phyloP scores from a whole-genome alignment of 2,113 vertebrate species.

The Entosphenus tridentatus region DNA sequence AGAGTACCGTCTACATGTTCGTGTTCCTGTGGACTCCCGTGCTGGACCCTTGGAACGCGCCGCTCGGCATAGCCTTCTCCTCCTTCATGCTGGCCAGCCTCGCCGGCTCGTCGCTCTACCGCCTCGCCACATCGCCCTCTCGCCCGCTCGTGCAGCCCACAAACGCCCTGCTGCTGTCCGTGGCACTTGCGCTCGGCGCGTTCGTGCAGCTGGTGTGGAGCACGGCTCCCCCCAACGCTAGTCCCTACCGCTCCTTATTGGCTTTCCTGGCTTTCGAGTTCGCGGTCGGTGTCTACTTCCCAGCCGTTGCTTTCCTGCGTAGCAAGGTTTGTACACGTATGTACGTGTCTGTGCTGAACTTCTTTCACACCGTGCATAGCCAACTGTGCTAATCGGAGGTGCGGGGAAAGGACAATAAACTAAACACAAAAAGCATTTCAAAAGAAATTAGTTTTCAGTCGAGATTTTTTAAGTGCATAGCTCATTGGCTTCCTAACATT shows the following conservation, averaged over 20 bases:
- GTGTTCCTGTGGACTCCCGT: constrained; percentile 83
- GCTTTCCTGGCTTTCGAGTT: constrained; percentile 67
- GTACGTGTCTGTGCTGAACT: too few species aligned
- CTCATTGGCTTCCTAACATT: too few species aligned
- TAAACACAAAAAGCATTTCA: too few species aligned
- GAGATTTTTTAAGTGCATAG: too few species aligned
- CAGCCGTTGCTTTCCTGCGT: constrained; percentile 60
- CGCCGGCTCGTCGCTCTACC: constrained; percentile 49
- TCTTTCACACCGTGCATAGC: too few species aligned
- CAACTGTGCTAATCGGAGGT: too few species aligned
- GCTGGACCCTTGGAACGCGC: constrained; percentile 51
- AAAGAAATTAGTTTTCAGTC: too few species aligned
- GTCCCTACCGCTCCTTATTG: constrained; percentile 48
- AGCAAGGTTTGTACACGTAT: constrained; percentile 15
- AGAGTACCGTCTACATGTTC: constrained; percentile 75
- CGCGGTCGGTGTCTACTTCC: constrained; percentile 67
- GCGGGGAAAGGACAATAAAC: too few species aligned
- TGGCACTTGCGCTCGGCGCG: constrained; percentile 60
- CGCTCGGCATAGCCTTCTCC: constrained; percentile 61
- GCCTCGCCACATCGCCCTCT: constrained; percentile 36
- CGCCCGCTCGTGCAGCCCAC: constrained; percentile 52
- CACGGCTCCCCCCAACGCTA: constrained; percentile 47
- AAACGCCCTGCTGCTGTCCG: constrained; percentile 49
- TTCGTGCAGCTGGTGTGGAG: constrained; percentile 75
- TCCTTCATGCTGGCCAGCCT: constrained; percentile 66